Conservation (phyloP, 2,797 vertebrate genomes). For the Falco biarmicus region DNA sequence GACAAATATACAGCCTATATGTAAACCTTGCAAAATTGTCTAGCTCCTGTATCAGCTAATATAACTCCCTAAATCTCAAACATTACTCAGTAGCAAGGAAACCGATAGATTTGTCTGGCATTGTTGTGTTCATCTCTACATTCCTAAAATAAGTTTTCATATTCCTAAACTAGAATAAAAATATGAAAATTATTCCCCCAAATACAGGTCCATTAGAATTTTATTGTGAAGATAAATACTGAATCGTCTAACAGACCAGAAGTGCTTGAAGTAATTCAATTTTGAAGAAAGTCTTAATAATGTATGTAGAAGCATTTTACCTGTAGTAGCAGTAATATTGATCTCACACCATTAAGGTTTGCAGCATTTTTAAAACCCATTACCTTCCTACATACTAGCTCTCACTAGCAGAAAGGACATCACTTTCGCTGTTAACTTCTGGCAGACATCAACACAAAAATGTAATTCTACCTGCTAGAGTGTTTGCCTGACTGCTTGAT, state of each 20-base stretch:
- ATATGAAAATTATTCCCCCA: slow-evolving; percentile 19
- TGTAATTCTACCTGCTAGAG: slow-evolving; percentile 75
- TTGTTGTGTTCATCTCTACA: background rate
- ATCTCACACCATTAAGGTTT: slow-evolving; percentile 80
- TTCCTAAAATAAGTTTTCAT: background rate
- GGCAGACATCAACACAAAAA: slow-evolving; percentile 76
- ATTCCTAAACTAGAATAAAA: slow-evolving; percentile 35
- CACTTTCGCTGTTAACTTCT: slow-evolving; percentile 76
- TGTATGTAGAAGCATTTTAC: slow-evolving; percentile 77
- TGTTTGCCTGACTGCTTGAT: slow-evolving; percentile 77
- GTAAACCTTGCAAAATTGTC: background rate
- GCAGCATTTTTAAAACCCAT: slow-evolving; percentile 78
- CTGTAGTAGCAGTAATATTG: slow-evolving; percentile 79
- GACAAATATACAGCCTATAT: background rate
- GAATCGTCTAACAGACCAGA: slow-evolving; percentile 61
- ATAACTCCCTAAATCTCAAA: background rate
- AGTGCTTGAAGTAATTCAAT: slow-evolving; percentile 59
- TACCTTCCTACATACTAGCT: slow-evolving; percentile 70
- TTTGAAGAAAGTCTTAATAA: slow-evolving; percentile 78
- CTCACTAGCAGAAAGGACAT: slow-evolving; percentile 70
- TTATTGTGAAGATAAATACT: slow-evolving; percentile 62
- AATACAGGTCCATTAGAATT: slow-evolving; percentile 66
- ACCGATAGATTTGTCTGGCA: background rate
- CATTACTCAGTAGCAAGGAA: background rate
- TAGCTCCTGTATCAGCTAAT: background rate